Evolutionary conservation across 2,888 invertebrate species (phyloP), one percentile per base, ranked within the genome.

Genomic region (Synergus japonicus): DNA sequence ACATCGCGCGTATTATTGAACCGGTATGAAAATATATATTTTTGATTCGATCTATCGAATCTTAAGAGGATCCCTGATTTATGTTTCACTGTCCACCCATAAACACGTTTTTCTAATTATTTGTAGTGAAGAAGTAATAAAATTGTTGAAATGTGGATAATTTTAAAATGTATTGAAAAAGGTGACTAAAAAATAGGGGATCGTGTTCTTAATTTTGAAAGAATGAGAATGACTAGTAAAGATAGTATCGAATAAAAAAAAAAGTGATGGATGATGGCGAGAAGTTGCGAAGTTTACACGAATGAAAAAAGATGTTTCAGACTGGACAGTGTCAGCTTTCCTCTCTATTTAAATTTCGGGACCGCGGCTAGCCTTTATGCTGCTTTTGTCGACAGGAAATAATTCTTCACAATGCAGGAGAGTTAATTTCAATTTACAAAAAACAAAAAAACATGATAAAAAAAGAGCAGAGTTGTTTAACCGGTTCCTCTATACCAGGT

Each of bases 401-500:
- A 73, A 73, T 73, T 73, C 73, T 73, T 73, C 73, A 73, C 73
- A 73, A 73, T 73, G 73, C 73, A 73, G 73, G 37, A 54, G 73
- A 73, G 73, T 54, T 73, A 73, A 73, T 73, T 73, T 73, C 63
- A 80, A 81, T 81, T 79, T 77, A 79, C 69, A 66, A 76, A 66
- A 76, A 76, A 76, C 13, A 80, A 76, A 54, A 46, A 77, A 54
- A 41, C 9, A 44, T 41, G 29, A 76, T 43, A 44, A 79, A 77
- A 78, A 80, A 64, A 78, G 79, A 67, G 18, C 54, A 65, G 66
- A 83, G 79, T 79, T 60, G 79, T 76, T 76, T 54, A 73, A 83
- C 83, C 83, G 83, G 83, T 83, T 83, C 76, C 78, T 22, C 78
- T 22, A 73, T 49, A 76, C 69, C 80, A 64, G 77, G 79, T 76